These are phyloP conservation scores for Pinna nobilis DNA, from an alignment of 1,140 invertebrate genomes.

Conservation along the genomic window DNA sequence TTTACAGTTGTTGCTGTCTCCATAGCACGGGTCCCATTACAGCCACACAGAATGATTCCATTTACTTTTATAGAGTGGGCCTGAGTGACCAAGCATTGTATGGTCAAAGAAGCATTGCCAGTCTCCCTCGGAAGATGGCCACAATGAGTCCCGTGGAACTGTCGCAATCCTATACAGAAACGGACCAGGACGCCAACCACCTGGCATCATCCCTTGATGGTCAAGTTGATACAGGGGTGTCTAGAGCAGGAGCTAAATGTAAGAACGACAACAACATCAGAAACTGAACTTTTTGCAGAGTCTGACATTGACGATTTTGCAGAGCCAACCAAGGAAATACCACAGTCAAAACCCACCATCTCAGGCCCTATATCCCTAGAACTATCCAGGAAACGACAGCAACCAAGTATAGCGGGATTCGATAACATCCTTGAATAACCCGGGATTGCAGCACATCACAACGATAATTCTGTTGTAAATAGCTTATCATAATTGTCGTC, in stretches of 20 bases:
- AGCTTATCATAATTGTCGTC: no score
- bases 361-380: background rate
- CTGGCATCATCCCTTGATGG: background rate
- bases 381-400: background rate
- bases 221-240: no score
- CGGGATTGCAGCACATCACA: background rate
- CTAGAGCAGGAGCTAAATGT: no score
- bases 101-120: background rate
- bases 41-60: background rate
- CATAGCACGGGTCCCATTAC: background rate
- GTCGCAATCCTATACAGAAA: background rate
- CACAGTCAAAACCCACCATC: background rate
- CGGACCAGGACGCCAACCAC: no score
- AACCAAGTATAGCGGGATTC: no score
- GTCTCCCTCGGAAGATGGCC: background rate
- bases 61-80: background rate
- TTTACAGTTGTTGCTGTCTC: no score
- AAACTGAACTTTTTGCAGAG: background rate
- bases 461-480: no score
- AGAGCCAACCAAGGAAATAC: no score
- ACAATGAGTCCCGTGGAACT: background rate
- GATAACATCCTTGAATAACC: background rate
- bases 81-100: background rate
- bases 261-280: background rate
- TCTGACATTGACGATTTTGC: background rate